phyloP scores from a whole-genome alignment of 2,797 vertebrate species.

The Sebastes nivosus region DNA sequence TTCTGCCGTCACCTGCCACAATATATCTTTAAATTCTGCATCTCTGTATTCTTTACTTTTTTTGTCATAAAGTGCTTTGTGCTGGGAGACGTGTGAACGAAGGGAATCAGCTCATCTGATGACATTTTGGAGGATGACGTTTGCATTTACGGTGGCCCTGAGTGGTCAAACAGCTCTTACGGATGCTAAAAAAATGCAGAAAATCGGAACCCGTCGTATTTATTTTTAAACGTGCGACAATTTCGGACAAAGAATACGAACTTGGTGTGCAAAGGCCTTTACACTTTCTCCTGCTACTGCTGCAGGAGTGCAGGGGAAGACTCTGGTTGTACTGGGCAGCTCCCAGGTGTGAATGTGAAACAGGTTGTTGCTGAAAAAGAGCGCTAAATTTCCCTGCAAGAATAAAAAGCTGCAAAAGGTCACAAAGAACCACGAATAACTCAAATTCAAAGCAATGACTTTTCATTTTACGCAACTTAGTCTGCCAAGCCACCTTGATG shows the following conservation, averaged over 20 bases:
- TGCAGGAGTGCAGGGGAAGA: not conserved
- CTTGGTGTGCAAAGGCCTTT: too few relatives aligned
- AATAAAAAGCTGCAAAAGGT: not conserved
- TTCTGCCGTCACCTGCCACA: too few relatives aligned
- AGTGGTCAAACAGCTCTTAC: not conserved
- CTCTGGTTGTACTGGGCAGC: too few relatives aligned
- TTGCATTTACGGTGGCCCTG: not conserved
- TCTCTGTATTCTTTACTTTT: too few relatives aligned
- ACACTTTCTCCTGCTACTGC: not conserved
- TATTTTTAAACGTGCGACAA: too few relatives aligned
- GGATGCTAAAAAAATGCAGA: not conserved
- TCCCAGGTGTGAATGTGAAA: too few relatives aligned
- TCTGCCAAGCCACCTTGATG: not conserved
- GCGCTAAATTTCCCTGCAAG: too few relatives aligned
- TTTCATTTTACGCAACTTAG: not conserved
- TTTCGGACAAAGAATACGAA: fast-evolving
- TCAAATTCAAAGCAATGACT: not conserved
- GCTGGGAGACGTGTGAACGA: not conserved
- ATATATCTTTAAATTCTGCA: too few relatives aligned
- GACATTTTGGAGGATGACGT: not conserved
- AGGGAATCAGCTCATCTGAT: not conserved
- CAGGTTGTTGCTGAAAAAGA: too few relatives aligned
- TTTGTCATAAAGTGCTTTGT: not conserved
- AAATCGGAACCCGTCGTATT: not conserved
- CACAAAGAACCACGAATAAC: not conserved